Base-by-base conservation (phyloP, 2,113 vertebrate genomes). In the Nesogale talazaci region DNA sequence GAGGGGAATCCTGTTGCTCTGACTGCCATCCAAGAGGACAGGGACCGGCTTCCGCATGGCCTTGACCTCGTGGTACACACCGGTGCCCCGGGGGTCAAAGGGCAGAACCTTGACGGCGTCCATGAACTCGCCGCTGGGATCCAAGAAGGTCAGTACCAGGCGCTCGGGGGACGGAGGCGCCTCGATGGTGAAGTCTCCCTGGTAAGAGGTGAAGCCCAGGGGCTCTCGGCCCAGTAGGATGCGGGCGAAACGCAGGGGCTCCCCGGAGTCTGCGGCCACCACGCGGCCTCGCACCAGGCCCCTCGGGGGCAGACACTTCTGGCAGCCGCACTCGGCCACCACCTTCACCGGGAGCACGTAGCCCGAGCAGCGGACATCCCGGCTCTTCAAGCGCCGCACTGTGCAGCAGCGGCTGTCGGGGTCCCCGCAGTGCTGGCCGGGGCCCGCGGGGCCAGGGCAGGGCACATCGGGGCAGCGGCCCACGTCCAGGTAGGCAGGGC, bases 111-210 rank as follows among this genome's bases (percentile, higher is more conserved):
- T 99, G n/a, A 99, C 63, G 0, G 99, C 97, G 27, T 99, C 99
- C 85, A 99, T 86, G 23, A 99, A 98, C 79, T 97, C 98, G 80
- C 99, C 94, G 22, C 96, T 97, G 29, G 97, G 98, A 65, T 99
- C 99, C 75, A 99, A 98, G 69, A 99, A 99, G 52, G 98, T 99
- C 25, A 98, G 96, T 23, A 99, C 99, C 81, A 99, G 94, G 72
- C 99, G 98, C 93, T 98, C 97, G 0, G 98, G 98, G 86, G 98
- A 98, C 0, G 98, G 97, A 0, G 98, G 97, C 76, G 99, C 98
- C 94, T 99, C 98, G 5, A 99, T 97, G 29, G 98, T 99, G 97
- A 99, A 99, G 65, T 98, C 98, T 9, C 99, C 99, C 95, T 98
- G 98, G 98, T 98, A 99, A 63, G 99, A 98, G 0, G 99, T 99